phyloP scores from a whole-genome alignment of 1,140 invertebrate species.

The Brevipalpus yothersi region DNA sequence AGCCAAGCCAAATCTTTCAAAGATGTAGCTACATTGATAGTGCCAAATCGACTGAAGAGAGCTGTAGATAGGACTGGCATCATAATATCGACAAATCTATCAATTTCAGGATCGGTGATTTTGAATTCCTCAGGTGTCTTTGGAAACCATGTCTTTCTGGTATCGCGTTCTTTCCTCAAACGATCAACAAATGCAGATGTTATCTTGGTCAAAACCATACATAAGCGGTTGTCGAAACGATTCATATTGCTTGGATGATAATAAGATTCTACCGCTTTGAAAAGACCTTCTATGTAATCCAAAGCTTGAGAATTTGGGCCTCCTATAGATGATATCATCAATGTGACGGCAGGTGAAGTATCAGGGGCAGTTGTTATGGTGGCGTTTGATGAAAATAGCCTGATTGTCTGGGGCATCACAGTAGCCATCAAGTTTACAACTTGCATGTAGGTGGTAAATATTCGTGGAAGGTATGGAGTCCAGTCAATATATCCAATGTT shows the following conservation, averaged over 20 bases:
- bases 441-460: slow-evolving; percentile 52
- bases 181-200: slow-evolving; percentile 29
- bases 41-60: slow-evolving; percentile 46
- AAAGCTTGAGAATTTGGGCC: slow-evolving; percentile 28
- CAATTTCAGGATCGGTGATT: slow-evolving; percentile 53
- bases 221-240: slow-evolving; percentile 30
- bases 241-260: slow-evolving; percentile 68
- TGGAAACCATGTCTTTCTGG: slow-evolving; percentile 35
- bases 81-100: slow-evolving; percentile 47
- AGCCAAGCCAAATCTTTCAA: slow-evolving; percentile 48
- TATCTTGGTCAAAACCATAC: slow-evolving; percentile 17
- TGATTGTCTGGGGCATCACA: slow-evolving; percentile 32
- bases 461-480: slow-evolving; percentile 47
- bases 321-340: slow-evolving; percentile 39
- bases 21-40: slow-evolving; percentile 34
- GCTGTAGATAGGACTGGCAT: slow-evolving; percentile 38
- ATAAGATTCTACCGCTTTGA: slow-evolving; percentile 61
- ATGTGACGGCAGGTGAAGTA: slow-evolving; percentile 30
- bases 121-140: slow-evolving; percentile 36
- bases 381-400: slow-evolving; percentile 11
- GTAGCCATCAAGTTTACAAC: slow-evolving; percentile 48
- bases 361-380: slow-evolving; percentile 19
- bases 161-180: slow-evolving; percentile 34
- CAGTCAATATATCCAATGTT: slow-evolving; percentile 69
- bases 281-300: slow-evolving; percentile 46